These are phyloP conservation scores for Endotricha flammealis DNA, from an alignment of 2,888 invertebrate genomes.

Conservation along the genomic window DNA sequence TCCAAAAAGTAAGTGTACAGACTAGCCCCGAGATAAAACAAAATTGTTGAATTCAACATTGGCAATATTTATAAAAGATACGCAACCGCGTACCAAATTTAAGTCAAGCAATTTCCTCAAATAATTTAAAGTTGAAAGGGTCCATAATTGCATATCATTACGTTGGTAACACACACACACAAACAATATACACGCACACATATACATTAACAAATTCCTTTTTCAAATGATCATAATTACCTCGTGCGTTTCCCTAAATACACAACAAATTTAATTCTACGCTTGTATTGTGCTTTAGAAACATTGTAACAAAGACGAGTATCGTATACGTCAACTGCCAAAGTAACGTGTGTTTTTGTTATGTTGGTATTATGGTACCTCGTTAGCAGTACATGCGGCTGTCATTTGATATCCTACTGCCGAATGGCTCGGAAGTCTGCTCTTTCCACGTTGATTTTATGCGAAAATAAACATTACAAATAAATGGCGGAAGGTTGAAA, in stretches of 20 bases:
- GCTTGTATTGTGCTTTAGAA: constrained; percentile 18
- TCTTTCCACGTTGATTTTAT: constrained; percentile 19
- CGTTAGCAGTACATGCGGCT: constrained; percentile 63
- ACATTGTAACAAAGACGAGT: constrained; percentile 30
- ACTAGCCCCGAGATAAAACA: too few relatives aligned
- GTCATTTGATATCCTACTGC: constrained; percentile 61
- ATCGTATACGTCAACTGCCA: too few relatives aligned
- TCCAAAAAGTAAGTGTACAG: too few relatives aligned
- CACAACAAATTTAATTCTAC: constrained; percentile 29
- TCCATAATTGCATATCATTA: constrained; percentile 12
- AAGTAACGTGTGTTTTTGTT: constrained; percentile 39
- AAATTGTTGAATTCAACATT: neutral
- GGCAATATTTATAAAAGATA: neutral
- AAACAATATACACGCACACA: constrained; percentile 32
- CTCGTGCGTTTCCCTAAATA: constrained; percentile 40
- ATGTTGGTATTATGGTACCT: constrained; percentile 50
- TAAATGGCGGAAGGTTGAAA: constrained; percentile 31
- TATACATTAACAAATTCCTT: constrained; percentile 48
- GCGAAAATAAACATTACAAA: constrained; percentile 38
- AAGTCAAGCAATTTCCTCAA: constrained; percentile 4
- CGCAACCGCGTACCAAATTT: neutral
- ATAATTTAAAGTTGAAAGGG: constrained; percentile 12
- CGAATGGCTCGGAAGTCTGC: constrained; percentile 36
- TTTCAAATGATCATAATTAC: constrained; percentile 55
- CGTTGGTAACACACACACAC: constrained; percentile 25